Percentiles rank a stretch among this genome's conserved stretches.
These are phyloP conservation scores for Drosophila pseudotalamancana DNA, from an alignment of 2,888 invertebrate species.

Conservation along the genomic window DNA sequence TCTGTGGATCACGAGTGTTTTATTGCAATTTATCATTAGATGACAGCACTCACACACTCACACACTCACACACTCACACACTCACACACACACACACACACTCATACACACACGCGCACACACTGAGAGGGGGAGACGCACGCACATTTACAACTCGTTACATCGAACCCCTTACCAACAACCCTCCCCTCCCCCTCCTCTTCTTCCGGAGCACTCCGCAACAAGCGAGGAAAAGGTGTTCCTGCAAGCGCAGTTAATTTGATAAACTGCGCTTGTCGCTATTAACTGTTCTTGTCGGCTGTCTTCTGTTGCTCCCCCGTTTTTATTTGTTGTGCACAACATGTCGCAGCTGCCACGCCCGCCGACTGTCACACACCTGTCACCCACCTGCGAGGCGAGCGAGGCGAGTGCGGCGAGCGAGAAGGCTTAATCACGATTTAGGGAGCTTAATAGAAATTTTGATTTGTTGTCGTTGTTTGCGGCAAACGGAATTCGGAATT, in stretches of 20 bases:
- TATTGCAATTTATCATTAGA: constrained; percentile 83
- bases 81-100: constrained; percentile 2
- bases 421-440: constrained; percentile 59
- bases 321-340: constrained; percentile 46
- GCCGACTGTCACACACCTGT: neutral
- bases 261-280: constrained; percentile 72
- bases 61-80: constrained; percentile 2
- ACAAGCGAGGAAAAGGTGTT: constrained; percentile 22
- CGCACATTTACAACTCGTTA: constrained; percentile 65
- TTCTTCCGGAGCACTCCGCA: too few species aligned
- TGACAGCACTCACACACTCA: constrained; percentile 39
- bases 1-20: constrained; percentile 80
- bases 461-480: constrained; percentile 11
- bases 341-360: constrained; percentile 46
- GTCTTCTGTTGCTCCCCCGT: constrained; percentile 33
- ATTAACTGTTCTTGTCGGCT: constrained; percentile 68
- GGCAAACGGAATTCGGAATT: neutral
- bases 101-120: neutral
- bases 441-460: constrained; percentile 8
- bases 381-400: too few species aligned
- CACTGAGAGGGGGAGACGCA: constrained; percentile 17
- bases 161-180: constrained; percentile 20
- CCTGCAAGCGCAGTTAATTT: constrained; percentile 60
- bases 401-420: neutral
- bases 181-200: constrained; percentile 4